phyloP scores from a whole-genome alignment of 2,113 vertebrate species.

The Dolichallabes microphthalmus region DNA sequence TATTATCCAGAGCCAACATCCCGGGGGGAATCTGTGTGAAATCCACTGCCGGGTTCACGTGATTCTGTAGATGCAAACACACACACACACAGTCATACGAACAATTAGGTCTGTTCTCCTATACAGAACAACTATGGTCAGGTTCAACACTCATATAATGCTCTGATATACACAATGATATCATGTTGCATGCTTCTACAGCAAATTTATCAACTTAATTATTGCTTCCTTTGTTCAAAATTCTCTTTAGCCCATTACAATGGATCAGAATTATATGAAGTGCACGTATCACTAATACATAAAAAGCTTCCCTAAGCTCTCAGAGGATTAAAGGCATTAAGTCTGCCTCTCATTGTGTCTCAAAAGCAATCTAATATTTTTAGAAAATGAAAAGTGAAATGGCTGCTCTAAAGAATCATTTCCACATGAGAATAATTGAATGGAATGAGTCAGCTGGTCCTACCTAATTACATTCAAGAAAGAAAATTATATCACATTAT shows the following conservation, averaged over 20 bases:
- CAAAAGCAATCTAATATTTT: constrained; percentile 21
- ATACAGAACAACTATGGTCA: neutral
- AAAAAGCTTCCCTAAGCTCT: neutral
- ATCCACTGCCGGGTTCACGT: constrained; percentile 97
- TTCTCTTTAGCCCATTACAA: constrained; percentile 4
- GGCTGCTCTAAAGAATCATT: neutral
- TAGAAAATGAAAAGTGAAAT: constrained; percentile 14
- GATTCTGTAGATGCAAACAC: constrained; percentile 78
- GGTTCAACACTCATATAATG: neutral
- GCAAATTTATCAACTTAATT: neutral
- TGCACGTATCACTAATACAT: constrained; percentile 3
- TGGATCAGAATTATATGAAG: neutral
- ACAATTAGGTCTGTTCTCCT: neutral
- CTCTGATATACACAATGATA: neutral
- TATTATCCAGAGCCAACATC: constrained; percentile 96
- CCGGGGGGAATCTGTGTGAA: constrained; percentile 98
- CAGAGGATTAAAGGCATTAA: constrained; percentile 1
- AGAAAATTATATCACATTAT: neutral
- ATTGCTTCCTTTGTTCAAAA: neutral
- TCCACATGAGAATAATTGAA: neutral
- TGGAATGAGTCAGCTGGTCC: neutral
- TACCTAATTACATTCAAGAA: neutral
- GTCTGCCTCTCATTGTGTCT: constrained; percentile 5
- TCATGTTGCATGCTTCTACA: neutral
- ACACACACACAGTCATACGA: constrained; percentile 8